These are phyloP conservation scores for Scrobipalpa atriplicella DNA, from an alignment of 2,888 invertebrate genomes.

Conservation along the genomic window DNA sequence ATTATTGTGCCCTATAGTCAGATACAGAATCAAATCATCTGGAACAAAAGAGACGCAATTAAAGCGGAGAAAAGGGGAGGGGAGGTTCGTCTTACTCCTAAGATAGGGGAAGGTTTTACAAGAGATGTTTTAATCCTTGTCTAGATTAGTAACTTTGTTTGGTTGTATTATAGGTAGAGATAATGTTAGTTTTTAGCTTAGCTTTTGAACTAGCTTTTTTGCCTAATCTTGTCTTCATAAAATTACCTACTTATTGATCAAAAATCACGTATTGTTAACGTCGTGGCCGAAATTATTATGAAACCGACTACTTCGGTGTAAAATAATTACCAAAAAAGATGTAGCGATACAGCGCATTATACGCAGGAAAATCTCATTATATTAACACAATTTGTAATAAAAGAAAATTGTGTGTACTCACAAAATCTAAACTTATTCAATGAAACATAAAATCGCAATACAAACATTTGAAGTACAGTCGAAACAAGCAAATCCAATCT, in stretches of 20 bases:
- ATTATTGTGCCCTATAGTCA: constrained; percentile 70
- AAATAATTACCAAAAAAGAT: no score
- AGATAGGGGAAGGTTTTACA: constrained; percentile 5
- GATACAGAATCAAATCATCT: constrained; percentile 80
- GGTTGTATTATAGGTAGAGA: no score
- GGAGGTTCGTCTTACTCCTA: constrained; percentile 52
- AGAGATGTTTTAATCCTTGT: not conserved
- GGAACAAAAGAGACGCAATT: constrained; percentile 76
- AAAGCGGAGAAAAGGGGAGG: constrained; percentile 45
- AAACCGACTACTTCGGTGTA: no score
- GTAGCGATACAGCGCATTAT: not conserved
- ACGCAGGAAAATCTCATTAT: not conserved
- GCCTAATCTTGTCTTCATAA: no score
- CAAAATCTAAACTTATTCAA: not conserved
- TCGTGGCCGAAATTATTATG: no score
- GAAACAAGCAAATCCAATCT: constrained; percentile 42
- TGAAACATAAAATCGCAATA: constrained; percentile 13
- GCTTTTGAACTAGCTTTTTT: no score
- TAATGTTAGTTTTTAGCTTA: no score
- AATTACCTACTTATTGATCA: no score
- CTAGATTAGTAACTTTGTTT: not conserved
- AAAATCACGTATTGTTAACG: no score
- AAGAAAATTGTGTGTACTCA: not conserved
- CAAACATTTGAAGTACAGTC: constrained; percentile 22
- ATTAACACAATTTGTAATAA: not conserved